These are phyloP conservation scores for Timema cristinae DNA, from an alignment of 2,888 invertebrate genomes.

Conservation along the genomic window DNA sequence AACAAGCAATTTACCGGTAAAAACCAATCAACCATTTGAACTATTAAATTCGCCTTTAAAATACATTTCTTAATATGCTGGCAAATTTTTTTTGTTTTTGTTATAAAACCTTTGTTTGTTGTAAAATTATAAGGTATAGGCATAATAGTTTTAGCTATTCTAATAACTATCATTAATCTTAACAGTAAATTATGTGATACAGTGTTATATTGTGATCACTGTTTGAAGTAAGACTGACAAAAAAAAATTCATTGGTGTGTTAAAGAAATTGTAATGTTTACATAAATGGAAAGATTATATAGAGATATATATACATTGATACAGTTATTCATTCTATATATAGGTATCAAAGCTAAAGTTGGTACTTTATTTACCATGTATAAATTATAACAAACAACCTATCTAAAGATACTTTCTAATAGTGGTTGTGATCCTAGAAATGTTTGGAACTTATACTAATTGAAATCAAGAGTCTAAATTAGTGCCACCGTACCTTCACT, in stretches of 20 bases:
- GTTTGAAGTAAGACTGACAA: conserved; percentile 29
- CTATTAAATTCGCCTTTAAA: too few relatives aligned
- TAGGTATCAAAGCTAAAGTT: too few relatives aligned
- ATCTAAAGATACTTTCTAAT: too few relatives aligned
- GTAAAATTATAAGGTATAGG: neutral
- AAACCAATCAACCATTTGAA: too few relatives aligned
- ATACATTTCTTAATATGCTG: neutral
- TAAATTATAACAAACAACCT: too few relatives aligned
- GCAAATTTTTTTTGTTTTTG: neutral
- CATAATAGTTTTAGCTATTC: too few relatives aligned
- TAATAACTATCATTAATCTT: neutral
- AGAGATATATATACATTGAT: conserved; percentile 8
- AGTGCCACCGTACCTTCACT: too few relatives aligned
- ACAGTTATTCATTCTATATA: conserved; percentile 1
- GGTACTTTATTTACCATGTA: too few relatives aligned
- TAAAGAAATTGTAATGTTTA: conserved; percentile 13
- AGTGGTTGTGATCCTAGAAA: too few relatives aligned
- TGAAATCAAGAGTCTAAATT: too few relatives aligned
- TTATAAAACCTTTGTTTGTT: neutral
- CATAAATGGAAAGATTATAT: conserved; percentile 21
- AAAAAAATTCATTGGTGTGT: conserved; percentile 21
- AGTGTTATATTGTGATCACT: conserved; percentile 22
- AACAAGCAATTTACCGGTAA: too few relatives aligned
- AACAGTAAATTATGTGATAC: neutral
- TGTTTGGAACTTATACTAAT: too few relatives aligned